These are phyloP conservation scores for Perdita meconis DNA, from an alignment of 2,888 invertebrate genomes.

Conservation along the genomic window DNA sequence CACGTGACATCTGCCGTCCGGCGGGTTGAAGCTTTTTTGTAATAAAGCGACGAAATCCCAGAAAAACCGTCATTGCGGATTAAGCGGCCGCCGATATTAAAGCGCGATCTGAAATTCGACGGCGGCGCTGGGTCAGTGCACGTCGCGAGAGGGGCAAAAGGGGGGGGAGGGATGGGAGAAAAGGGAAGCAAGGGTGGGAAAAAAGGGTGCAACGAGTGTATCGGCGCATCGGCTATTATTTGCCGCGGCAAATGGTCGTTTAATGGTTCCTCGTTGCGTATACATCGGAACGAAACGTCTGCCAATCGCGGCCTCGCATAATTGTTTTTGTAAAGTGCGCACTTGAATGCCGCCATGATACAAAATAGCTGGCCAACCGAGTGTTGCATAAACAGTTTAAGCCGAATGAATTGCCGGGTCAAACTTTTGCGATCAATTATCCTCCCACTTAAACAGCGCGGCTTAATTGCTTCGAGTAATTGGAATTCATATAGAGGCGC, in stretches of 20 bases:
- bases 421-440: conserved; percentile 20
- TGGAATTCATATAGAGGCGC: not conserved
- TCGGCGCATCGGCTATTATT: conserved; percentile 67
- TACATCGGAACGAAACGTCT: conserved; percentile 53
- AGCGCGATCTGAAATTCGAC: conserved; percentile 74
- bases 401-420: not conserved
- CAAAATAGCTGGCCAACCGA: conserved; percentile 14
- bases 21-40: conserved; percentile 77
- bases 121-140: conserved; percentile 55
- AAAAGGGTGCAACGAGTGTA: conserved; percentile 55
- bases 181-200: conserved; percentile 8
- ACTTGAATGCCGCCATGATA: not conserved
- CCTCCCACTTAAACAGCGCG: not conserved
- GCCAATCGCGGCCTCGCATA: conserved; percentile 43
- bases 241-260: conserved; percentile 69
- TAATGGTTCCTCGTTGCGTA: conserved; percentile 64
- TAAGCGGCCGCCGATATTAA: conserved; percentile 77
- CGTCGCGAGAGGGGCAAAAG: not conserved
- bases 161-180: not conserved
- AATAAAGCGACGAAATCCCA: conserved; percentile 79
- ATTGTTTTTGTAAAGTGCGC: conserved; percentile 51
- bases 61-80: conserved; percentile 77
- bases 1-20: conserved; percentile 81
- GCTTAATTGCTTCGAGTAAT: not conserved
- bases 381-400: conserved; percentile 23